Percentiles rank a stretch among this genome's conserved stretches.
phyloP scores from a whole-genome alignment of 2,888 invertebrate genomes.

The Cataglyphis albicans region DNA sequence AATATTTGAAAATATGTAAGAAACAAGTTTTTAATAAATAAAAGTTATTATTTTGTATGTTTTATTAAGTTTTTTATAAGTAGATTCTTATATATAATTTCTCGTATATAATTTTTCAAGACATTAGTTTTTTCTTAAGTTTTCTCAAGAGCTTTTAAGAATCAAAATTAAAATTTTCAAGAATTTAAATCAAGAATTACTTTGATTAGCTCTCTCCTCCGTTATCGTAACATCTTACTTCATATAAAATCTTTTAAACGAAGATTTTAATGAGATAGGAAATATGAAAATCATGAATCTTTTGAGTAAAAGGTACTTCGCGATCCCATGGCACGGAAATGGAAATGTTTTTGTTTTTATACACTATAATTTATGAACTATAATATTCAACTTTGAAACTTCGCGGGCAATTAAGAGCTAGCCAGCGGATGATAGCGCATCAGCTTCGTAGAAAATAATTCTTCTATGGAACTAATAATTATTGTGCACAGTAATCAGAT shows the following conservation, averaged over 20 bases:
- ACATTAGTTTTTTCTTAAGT: not conserved
- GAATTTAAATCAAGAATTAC: slow-evolving; percentile 10
- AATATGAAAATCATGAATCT: slow-evolving; percentile 4
- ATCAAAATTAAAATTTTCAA: not conserved
- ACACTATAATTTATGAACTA: not conserved
- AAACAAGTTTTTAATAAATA: not conserved
- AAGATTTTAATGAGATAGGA: slow-evolving; percentile 11
- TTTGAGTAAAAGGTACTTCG: not conserved
- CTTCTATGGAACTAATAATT: no score
- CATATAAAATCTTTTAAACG: not conserved
- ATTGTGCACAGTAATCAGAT: no score
- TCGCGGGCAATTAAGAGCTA: no score
- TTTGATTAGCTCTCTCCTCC: not conserved
- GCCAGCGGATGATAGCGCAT: no score
- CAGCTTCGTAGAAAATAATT: no score
- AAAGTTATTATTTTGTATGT: not conserved
- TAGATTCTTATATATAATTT: not conserved
- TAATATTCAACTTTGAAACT: no score
- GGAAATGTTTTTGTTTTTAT: not conserved
- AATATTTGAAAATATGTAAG: not conserved
- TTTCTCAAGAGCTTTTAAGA: not conserved
- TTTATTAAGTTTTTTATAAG: not conserved
- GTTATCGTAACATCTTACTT: not conserved
- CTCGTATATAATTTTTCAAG: not conserved
- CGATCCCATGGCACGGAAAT: not conserved